phyloP scores from a whole-genome alignment of 2,888 invertebrate species.

The Arctia plantaginis region DNA sequence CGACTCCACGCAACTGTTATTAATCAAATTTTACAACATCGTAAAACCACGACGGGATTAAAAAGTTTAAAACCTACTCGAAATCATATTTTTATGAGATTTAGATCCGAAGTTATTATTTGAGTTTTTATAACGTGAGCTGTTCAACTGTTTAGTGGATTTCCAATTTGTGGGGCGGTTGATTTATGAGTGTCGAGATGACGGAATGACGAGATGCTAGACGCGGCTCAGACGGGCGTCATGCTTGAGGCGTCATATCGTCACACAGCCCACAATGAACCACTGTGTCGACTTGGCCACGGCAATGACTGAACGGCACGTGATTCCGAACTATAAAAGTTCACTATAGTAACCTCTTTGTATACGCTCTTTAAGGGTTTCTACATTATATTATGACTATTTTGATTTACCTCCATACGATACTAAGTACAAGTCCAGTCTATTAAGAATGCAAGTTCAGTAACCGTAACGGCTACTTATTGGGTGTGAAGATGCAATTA shows the following conservation, averaged over 20 bases:
- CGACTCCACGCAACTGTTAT: conserved; percentile 74
- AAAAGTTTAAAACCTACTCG: conserved; percentile 75
- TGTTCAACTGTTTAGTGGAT: conserved; percentile 69
- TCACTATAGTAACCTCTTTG: conserved; percentile 50
- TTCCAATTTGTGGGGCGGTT: conserved; percentile 78
- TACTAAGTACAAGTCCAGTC: background rate
- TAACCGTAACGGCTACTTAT: conserved; percentile 5
- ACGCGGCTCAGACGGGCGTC: conserved; percentile 71
- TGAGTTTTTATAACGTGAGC: conserved; percentile 73
- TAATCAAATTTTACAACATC: conserved; percentile 84
- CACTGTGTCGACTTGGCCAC: conserved; percentile 57
- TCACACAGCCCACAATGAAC: conserved; percentile 54
- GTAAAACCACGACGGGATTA: conserved; percentile 83
- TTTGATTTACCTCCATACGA: background rate
- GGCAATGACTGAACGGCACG: conserved; percentile 30
- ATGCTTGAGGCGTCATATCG: conserved; percentile 35
- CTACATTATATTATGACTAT: background rate
- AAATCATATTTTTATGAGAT: conserved; percentile 85
- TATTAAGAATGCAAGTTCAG: conserved; percentile 9
- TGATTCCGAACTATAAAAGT: conserved; percentile 54
- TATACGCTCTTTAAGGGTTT: conserved; percentile 36
- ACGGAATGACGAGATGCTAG: conserved; percentile 62
- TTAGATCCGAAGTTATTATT: conserved; percentile 84
- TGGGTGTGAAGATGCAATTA: background rate
- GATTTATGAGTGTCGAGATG: conserved; percentile 73